phyloP scores from a whole-genome alignment of 1,140 invertebrate species.

The Zaprionus camerounensis region DNA sequence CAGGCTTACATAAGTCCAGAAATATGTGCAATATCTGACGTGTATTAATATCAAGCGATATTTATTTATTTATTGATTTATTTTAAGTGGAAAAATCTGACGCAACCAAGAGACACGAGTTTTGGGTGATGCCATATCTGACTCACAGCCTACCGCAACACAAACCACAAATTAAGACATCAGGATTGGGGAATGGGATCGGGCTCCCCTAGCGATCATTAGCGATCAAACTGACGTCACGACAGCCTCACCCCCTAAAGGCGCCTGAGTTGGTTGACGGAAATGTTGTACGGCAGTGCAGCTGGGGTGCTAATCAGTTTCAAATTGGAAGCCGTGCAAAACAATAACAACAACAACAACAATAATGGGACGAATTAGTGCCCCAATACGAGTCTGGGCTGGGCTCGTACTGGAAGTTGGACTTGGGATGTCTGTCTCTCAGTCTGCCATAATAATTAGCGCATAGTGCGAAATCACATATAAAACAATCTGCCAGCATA shows the following conservation, averaged over 20 bases:
- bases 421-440: constrained; percentile 7
- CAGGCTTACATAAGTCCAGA: background rate
- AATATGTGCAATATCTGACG: background rate
- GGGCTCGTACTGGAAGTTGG: background rate
- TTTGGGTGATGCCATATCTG: constrained; percentile 3
- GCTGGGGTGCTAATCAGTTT: constrained; percentile 50
- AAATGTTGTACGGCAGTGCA: constrained; percentile 44
- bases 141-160: constrained; percentile 46
- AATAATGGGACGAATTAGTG: constrained; percentile 49
- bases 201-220: constrained; percentile 3
- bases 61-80: constrained; percentile 1
- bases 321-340: constrained; percentile 42
- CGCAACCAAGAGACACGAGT: constrained; percentile 5
- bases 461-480: constrained; percentile 52
- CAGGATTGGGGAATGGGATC: background rate
- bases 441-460: constrained; percentile 69
- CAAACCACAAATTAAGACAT: constrained; percentile 39
- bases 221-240: constrained; percentile 27
- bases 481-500: constrained; percentile 42
- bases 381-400: constrained; percentile 27
- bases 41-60: background rate
- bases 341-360: constrained; percentile 34
- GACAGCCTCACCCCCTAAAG: constrained; percentile 13
- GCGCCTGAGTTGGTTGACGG: constrained; percentile 22
- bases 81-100: constrained; percentile 16